Evolutionary conservation across 1,140 invertebrate genomes (phyloP).

Genomic region (Batillaria attramentaria): DNA sequence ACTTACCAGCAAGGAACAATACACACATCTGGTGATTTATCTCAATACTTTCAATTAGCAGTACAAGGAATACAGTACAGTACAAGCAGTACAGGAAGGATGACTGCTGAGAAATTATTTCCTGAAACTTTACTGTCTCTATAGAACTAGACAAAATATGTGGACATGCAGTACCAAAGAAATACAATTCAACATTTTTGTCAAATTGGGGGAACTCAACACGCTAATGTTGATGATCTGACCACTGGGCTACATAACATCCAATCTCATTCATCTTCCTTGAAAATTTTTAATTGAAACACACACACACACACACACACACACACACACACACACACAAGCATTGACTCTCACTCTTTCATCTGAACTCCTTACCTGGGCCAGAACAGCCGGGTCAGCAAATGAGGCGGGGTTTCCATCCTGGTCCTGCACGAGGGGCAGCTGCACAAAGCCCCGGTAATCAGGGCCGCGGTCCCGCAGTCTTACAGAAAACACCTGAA

Average conservation of each 20-base stretch:
- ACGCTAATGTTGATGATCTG: too few relatives aligned
- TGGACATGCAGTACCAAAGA: too few relatives aligned
- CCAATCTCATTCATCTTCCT: neutral
- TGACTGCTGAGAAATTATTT: too few relatives aligned
- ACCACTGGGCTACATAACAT: neutral
- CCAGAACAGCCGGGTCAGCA: constrained; percentile 70
- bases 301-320: neutral
- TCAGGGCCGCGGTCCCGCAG: constrained; percentile 81
- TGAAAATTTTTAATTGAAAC: neutral
- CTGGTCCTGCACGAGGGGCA: constrained; percentile 74
- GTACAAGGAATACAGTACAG: too few relatives aligned
- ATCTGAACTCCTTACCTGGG: constrained; percentile 48
- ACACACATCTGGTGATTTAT: too few relatives aligned
- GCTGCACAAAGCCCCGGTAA: constrained; percentile 83
- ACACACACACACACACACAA: neutral
- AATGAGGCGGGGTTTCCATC: constrained; percentile 73
- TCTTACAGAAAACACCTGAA: constrained; percentile 79
- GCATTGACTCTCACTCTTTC: neutral
- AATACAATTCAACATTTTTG: too few relatives aligned
- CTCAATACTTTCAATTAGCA: neutral
- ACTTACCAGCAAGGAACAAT: too few relatives aligned
- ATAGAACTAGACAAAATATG: too few relatives aligned
- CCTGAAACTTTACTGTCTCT: too few relatives aligned
- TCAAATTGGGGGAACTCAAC: too few relatives aligned
- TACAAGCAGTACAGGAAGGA: too few relatives aligned